Evolutionary conservation across 2,888 invertebrate genomes (phyloP), one percentile per base, ranked within the genome.

Genomic region (Hypolimnas misippus): DNA sequence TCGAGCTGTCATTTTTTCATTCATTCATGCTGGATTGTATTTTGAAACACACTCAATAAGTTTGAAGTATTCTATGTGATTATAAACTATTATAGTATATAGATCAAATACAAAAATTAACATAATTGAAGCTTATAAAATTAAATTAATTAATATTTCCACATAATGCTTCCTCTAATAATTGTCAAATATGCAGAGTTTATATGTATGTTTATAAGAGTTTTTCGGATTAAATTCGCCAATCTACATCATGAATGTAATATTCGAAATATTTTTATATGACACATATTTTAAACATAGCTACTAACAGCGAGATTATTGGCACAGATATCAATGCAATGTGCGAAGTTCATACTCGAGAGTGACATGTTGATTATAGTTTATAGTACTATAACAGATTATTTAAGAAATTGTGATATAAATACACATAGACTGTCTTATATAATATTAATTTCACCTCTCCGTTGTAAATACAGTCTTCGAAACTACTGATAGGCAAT

Each of bases 401-500:
- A 29, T 25, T n/a, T 29, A 7, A 49, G 29, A 49, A 14, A 49
- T 49, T 49, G 25, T 49, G 49, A 35, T 52, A 52, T 17, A 51
- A 51, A 53, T 44, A 54, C 46, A 60, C 59, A 49, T 10, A 29
- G 14, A 29, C 29, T 29, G 55, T 54, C 21, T 44, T 55, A 56
- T 16, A 42, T 31, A 6, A 21, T 44, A 53, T 42, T 46, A 19
- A 46, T 52, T 29, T 46, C 46, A n/a, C 16, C 19, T 38, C 25
- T 40, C 40, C 31, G 17, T 46, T 38, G 44, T 46, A 53, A 53
- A 57, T 17, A 46, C 56, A 56, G 46, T 62, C 35, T 38, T 57
- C 52, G 55, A 56, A 52, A 52, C 61, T 64, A 64, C 56, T 59
- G 56, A 57, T 35, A 59, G 62, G 65, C 62, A 65, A 67, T 59